Conservation (phyloP, 2,888 invertebrate species). For the Incurvaria masculella region DNA sequence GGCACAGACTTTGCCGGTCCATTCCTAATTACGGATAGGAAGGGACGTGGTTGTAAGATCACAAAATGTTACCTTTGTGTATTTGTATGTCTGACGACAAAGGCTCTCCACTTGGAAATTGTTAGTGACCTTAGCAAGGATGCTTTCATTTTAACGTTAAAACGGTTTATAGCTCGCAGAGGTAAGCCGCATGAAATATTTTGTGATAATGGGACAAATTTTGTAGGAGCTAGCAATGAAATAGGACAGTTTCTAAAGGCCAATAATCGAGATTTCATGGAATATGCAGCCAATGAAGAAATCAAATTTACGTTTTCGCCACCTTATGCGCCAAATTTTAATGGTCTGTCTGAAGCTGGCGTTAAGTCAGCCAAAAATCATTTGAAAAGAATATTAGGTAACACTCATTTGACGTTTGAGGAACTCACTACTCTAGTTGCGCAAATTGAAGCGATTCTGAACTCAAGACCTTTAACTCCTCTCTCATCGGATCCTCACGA, state of each 20-base stretch:
- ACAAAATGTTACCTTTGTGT: conserved; percentile 7
- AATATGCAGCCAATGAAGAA: conserved; percentile 17
- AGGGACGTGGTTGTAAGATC: not conserved
- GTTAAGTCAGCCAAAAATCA: conserved; percentile 11
- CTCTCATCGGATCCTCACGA: conserved; percentile 18
- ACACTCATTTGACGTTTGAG: conserved; percentile 13
- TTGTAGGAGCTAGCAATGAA: conserved; percentile 19
- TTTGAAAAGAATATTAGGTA: conserved; percentile 9
- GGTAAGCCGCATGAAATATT: conserved; percentile 16
- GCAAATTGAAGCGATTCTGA: conserved; percentile 19
- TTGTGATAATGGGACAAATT: conserved; percentile 13
- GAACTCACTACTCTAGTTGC: conserved; percentile 14
- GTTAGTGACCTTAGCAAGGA: conserved; percentile 19
- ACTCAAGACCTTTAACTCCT: conserved; percentile 20
- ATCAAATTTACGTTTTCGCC: conserved; percentile 15
- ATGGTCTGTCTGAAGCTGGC: conserved; percentile 12
- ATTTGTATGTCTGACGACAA: conserved; percentile 14
- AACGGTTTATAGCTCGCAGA: conserved; percentile 20
- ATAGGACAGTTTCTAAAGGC: conserved; percentile 14
- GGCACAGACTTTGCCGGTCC: not conserved
- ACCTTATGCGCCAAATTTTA: conserved; percentile 12
- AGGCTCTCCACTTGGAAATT: conserved; percentile 18
- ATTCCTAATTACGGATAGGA: not conserved
- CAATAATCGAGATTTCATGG: conserved; percentile 9
- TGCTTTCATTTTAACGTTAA: conserved; percentile 18